Evolutionary conservation across 2,113 vertebrate species (phyloP).

Genomic region (Camelus bactrianus): DNA sequence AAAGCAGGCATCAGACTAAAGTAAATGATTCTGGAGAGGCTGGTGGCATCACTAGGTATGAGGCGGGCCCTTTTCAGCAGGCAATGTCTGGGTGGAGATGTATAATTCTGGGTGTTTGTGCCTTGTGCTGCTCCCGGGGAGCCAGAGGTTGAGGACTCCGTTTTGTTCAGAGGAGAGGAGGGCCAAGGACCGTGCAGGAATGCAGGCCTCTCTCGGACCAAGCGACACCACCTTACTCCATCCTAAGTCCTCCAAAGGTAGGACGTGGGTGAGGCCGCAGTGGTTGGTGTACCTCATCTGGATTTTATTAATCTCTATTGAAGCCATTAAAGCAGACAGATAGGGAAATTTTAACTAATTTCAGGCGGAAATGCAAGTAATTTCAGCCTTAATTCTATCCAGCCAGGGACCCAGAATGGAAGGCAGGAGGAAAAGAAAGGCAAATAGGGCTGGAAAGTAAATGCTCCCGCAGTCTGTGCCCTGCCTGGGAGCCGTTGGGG

Average conservation of each 20-base stretch:
- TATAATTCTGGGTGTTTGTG: background rate
- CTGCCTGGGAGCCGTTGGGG: background rate
- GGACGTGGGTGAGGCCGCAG: slow-evolving; percentile 40
- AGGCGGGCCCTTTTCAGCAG: background rate
- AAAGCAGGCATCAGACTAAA: background rate
- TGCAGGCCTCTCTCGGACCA: background rate
- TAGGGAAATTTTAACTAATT: slow-evolving; percentile 80
- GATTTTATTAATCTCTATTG: slow-evolving; percentile 83
- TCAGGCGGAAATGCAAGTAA: slow-evolving; percentile 79
- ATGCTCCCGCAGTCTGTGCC: background rate
- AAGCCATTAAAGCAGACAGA: slow-evolving; percentile 81
- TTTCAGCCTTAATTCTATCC: slow-evolving; percentile 73
- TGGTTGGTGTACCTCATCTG: slow-evolving; percentile 77
- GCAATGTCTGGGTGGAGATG: background rate
- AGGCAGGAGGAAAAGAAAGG: slow-evolving; percentile 31
- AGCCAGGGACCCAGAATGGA: slow-evolving; percentile 52
- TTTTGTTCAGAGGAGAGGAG: background rate
- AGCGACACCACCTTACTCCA: background rate
- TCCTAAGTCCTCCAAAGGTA: slow-evolving; percentile 50
- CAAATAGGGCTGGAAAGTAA: background rate
- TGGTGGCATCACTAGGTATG: background rate
- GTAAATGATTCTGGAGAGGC: background rate
- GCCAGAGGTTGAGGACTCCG: background rate
- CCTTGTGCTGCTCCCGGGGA: background rate
- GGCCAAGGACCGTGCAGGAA: background rate